Conservation (phyloP, 2,113 vertebrate species). For the Cynoglossus semilaevis region DNA sequence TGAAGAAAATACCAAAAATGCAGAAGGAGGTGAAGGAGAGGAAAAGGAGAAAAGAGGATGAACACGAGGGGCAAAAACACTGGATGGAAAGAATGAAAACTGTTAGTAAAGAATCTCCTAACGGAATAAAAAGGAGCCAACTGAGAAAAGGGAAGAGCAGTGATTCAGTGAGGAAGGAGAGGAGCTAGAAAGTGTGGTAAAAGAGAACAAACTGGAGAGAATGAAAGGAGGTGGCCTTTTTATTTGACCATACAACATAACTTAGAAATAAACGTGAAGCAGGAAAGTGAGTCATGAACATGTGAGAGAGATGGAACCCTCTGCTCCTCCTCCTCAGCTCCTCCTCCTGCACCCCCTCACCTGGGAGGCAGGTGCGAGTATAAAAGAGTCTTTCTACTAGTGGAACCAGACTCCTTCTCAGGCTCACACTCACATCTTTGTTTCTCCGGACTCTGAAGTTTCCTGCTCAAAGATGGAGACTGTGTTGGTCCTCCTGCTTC, state of each 20-base stretch:
- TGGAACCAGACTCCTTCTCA: constrained; percentile 32
- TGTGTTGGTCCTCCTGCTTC: constrained; percentile 18
- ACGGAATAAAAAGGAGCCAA: too few species aligned
- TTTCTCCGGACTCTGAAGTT: constrained; percentile 21
- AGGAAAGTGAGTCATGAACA: background rate
- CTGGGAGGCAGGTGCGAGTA: constrained; percentile 41
- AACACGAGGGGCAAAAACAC: too few species aligned
- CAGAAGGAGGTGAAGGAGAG: too few species aligned
- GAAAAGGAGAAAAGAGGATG: too few species aligned
- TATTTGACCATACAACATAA: too few species aligned
- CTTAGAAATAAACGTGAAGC: too few species aligned
- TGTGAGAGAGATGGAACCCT: constrained; percentile 7
- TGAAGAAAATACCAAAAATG: too few species aligned
- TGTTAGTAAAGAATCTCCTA: background rate
- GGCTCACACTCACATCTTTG: constrained; percentile 53
- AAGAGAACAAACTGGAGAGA: background rate
- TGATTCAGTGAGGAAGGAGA: too few species aligned
- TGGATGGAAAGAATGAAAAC: background rate
- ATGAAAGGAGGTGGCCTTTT: background rate
- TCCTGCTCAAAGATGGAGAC: constrained; percentile 37
- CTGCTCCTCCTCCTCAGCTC: background rate
- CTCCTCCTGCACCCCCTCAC: constrained; percentile 11
- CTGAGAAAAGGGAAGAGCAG: too few species aligned
- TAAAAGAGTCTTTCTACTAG: constrained; percentile 58
- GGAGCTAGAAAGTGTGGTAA: too few species aligned